Evolutionary conservation across 2,797 vertebrate genomes (phyloP).

Genomic region (Chrosomus eos): DNA sequence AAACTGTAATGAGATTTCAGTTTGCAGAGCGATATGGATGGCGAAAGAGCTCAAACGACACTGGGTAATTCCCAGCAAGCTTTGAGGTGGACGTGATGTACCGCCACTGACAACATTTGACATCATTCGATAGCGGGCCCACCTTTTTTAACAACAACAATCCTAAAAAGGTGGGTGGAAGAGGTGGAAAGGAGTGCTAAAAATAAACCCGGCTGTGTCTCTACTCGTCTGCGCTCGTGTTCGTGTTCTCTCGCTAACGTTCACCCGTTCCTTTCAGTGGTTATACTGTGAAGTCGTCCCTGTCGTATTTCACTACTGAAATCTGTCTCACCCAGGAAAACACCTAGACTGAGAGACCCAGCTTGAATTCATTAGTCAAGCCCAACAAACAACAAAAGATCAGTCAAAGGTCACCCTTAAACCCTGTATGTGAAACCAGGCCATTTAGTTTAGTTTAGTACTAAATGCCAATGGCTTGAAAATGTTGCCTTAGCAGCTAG

Average conservation of each 20-base stretch:
- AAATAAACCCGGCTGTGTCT: constrained; percentile 41
- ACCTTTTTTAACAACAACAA: constrained; percentile 53
- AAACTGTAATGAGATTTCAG: constrained; percentile 48
- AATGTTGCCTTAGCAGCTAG: too few species aligned
- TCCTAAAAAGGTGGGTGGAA: constrained; percentile 48
- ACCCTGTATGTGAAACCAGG: too few species aligned
- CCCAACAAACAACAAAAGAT: not conserved
- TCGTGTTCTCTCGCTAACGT: constrained; percentile 7
- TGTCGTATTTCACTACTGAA: constrained; percentile 50
- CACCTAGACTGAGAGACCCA: constrained; percentile 33
- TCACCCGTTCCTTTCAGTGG: constrained; percentile 43
- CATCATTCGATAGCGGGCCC: constrained; percentile 6
- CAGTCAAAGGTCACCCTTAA: not conserved
- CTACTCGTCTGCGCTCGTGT: not conserved
- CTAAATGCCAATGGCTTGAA: too few species aligned
- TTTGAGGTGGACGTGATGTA: constrained; percentile 17
- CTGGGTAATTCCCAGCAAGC: constrained; percentile 47
- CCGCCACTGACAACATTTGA: constrained; percentile 30
- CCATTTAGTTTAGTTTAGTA: too few species aligned
- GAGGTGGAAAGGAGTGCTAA: constrained; percentile 42
- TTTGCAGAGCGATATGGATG: not conserved
- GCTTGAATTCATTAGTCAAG: constrained; percentile 5
- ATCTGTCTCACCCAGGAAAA: constrained; percentile 41
- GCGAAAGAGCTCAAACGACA: not conserved
- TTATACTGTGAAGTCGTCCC: constrained; percentile 25